phyloP scores from a whole-genome alignment of 2,113 vertebrate species.

The Mesocricetus auratus region DNA sequence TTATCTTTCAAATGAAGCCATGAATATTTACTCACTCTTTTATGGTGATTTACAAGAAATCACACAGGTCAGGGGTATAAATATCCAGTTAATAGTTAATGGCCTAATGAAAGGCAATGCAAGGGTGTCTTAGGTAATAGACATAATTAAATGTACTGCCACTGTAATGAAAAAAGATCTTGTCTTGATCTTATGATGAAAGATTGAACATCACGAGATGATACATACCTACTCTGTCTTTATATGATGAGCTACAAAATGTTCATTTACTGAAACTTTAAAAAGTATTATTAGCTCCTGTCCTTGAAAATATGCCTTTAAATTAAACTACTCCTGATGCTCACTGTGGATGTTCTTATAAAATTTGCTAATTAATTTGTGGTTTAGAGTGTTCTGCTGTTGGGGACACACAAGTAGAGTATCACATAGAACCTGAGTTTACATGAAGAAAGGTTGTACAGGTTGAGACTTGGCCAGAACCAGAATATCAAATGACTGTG shows the following conservation, averaged over 20 bases:
- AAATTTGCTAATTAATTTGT: neutral
- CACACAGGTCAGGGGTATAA: neutral
- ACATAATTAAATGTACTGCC: neutral
- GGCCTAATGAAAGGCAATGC: neutral
- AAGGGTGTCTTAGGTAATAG: conserved; percentile 8
- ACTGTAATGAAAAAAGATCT: neutral
- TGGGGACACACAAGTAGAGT: neutral
- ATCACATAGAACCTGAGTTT: neutral
- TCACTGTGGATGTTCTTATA: neutral
- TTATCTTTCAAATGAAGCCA: neutral
- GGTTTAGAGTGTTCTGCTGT: neutral
- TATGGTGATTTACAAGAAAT: neutral
- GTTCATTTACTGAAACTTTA: neutral
- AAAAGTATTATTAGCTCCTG: neutral
- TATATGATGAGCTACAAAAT: neutral
- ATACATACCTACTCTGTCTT: neutral
- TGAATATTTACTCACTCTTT: neutral
- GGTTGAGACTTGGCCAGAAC: neutral
- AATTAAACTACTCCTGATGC: neutral
- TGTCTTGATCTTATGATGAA: conserved; percentile 9
- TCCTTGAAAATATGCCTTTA: conserved; percentile 25
- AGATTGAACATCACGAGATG: neutral
- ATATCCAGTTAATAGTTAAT: neutral
- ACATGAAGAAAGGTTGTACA: neutral
- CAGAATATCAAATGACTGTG: neutral